Conservation (phyloP, 2,888 invertebrate species). For the Synergus itoensis region DNA sequence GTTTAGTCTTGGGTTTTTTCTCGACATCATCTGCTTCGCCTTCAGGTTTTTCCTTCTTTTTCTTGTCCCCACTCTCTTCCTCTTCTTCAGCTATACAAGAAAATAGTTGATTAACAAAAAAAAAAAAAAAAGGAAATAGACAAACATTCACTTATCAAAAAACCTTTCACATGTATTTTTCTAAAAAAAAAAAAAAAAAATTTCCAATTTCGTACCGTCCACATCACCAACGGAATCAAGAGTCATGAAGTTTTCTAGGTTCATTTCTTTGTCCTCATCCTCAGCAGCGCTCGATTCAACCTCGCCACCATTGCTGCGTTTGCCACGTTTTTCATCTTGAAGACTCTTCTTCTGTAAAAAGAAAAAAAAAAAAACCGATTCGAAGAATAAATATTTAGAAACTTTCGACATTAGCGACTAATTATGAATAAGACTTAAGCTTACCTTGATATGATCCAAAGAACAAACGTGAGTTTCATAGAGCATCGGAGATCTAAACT, state of each 20-base stretch:
- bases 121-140: conserved; percentile 15
- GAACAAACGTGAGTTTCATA: conserved; percentile 92
- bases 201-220: conserved; percentile 81
- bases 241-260: conserved; percentile 91
- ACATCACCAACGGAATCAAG: conserved; percentile 93
- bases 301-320: conserved; percentile 78
- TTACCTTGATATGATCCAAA: conserved; percentile 88
- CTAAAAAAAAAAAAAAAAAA: conserved; percentile 44
- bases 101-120: conserved; percentile 23
- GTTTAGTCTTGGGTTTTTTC: conserved; percentile 81
- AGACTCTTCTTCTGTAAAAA: conserved; percentile 81
- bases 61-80: conserved; percentile 81
- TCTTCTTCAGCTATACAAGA: conserved; percentile 66
- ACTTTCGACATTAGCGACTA: background rate
- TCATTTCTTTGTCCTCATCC: conserved; percentile 84
- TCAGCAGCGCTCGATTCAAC: conserved; percentile 82
- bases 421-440: background rate
- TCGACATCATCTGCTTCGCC: conserved; percentile 71
- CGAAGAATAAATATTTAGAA: background rate
- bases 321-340: conserved; percentile 73
- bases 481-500: conserved; percentile 91
- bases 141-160: conserved; percentile 16
- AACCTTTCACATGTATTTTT: background rate
- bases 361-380: conserved; percentile 36
- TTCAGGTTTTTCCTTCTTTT: conserved; percentile 80